Conservation (phyloP, 2,797 vertebrate genomes). For the Pipistrellus kuhlii region DNA sequence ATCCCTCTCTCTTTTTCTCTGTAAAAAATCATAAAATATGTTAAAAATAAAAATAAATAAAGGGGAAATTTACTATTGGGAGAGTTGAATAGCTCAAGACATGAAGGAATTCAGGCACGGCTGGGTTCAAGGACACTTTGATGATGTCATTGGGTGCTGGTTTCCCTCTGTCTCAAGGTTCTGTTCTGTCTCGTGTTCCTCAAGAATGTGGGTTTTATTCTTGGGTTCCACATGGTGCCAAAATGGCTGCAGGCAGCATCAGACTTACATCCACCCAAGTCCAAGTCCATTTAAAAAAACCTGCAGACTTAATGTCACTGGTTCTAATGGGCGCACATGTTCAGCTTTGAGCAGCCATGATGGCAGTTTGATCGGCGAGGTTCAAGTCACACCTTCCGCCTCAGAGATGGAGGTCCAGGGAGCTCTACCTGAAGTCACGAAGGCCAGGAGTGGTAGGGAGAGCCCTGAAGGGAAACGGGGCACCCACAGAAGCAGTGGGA, state of each 20-base stretch:
- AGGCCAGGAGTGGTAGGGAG: background rate
- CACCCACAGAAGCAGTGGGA: background rate
- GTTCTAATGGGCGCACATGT: accelerated
- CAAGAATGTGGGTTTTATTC: background rate
- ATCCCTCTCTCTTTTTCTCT: too few relatives aligned
- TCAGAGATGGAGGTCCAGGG: background rate
- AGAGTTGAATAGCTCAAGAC: background rate
- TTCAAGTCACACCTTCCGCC: background rate
- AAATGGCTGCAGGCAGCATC: background rate
- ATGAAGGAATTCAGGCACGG: background rate
- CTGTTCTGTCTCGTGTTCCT: background rate
- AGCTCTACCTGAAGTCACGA: background rate
- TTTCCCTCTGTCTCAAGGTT: background rate
- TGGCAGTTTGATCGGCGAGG: too few relatives aligned
- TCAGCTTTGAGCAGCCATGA: background rate
- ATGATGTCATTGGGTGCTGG: background rate
- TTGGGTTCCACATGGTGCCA: background rate
- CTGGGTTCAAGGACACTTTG: background rate
- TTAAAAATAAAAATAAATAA: background rate
- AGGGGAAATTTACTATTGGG: background rate
- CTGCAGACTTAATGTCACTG: background rate
- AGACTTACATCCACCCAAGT: background rate
- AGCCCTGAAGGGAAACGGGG: background rate
- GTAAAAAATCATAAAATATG: too few relatives aligned
- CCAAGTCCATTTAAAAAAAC: background rate